A percentile compares a stretch with the other conserved stretches of the same genome.
phyloP scores from a whole-genome alignment of 2,888 invertebrate species.

The Flabesymbios commensalis region DNA sequence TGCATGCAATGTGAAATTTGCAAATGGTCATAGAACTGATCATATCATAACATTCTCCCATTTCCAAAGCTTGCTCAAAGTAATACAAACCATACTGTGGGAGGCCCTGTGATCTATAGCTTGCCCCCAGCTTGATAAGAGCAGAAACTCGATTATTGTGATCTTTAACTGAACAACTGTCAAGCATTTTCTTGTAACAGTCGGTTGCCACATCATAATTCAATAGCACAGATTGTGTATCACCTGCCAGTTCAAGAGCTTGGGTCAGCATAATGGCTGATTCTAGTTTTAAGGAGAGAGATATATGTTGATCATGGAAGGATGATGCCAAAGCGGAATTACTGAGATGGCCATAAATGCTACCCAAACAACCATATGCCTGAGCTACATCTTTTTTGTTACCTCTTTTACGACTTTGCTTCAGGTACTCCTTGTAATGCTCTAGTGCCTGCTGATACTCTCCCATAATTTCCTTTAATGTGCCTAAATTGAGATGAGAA shows the following conservation, averaged over 20 bases:
- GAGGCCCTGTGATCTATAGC: conserved; percentile 42
- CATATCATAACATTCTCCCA: conserved; percentile 42
- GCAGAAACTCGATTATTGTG: conserved; percentile 35
- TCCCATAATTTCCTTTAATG: conserved; percentile 52
- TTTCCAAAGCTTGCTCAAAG: conserved; percentile 35
- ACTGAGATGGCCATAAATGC: conserved; percentile 46
- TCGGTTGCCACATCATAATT: conserved; percentile 44
- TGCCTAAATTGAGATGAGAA: conserved; percentile 52
- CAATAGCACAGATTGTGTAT: conserved; percentile 45
- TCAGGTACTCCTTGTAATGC: conserved; percentile 47
- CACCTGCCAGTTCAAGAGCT: conserved; percentile 53
- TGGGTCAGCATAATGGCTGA: conserved; percentile 41
- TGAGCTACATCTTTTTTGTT: conserved; percentile 47
- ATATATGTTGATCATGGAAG: conserved; percentile 52
- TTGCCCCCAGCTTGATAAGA: conserved; percentile 49
- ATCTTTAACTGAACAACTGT: conserved; percentile 14
- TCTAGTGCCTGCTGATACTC: conserved; percentile 48
- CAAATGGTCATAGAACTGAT: conserved; percentile 43
- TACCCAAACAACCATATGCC: conserved; percentile 56
- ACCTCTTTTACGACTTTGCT: conserved; percentile 40
- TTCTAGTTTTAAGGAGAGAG: conserved; percentile 39
- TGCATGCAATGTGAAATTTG: conserved; percentile 51
- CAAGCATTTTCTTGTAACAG: conserved; percentile 23
- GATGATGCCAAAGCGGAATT: conserved; percentile 47
- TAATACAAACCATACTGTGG: conserved; percentile 48